These are phyloP conservation scores for Erpornis zantholeuca DNA, from an alignment of 2,113 vertebrate genomes.

Conservation along the genomic window DNA sequence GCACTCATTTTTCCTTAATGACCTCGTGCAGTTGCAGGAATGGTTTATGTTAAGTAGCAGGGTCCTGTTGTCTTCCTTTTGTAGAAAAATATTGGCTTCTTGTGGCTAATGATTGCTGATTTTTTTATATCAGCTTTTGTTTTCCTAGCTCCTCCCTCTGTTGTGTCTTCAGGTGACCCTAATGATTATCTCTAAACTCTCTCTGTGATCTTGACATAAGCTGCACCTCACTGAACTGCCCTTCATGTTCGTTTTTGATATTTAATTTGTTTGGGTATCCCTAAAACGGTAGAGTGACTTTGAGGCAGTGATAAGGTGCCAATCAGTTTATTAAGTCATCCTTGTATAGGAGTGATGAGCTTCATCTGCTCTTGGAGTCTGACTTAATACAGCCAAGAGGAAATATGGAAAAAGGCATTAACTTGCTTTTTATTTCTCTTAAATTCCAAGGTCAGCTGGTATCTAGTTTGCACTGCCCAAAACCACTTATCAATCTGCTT, in stretches of 20 bases:
- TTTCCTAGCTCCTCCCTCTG: background rate
- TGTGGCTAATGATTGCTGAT: background rate
- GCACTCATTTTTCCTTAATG: background rate
- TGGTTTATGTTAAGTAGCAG: background rate
- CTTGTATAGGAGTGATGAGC: conserved; percentile 6
- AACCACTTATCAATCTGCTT: background rate
- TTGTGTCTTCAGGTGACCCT: background rate
- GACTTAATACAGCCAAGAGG: background rate
- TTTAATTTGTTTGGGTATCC: conserved; percentile 58
- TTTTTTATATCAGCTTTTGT: background rate
- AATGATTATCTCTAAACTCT: background rate
- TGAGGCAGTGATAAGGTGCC: conserved; percentile 27
- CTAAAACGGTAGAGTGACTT: conserved; percentile 13
- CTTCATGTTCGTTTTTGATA: conserved; percentile 45
- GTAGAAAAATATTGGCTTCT: background rate
- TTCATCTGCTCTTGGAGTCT: conserved; percentile 19
- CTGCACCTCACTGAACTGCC: conserved; percentile 25
- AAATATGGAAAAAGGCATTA: conserved; percentile 14
- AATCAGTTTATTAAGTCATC: conserved; percentile 60
- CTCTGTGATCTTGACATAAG: conserved; percentile 37
- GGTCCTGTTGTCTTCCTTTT: background rate
- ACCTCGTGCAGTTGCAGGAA: fast-evolving
- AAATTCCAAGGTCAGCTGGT: background rate
- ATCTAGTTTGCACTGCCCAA: background rate
- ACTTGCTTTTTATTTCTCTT: background rate